These are phyloP conservation scores for Luperina nickerlii DNA, from an alignment of 2,888 invertebrate species.

Conservation along the genomic window DNA sequence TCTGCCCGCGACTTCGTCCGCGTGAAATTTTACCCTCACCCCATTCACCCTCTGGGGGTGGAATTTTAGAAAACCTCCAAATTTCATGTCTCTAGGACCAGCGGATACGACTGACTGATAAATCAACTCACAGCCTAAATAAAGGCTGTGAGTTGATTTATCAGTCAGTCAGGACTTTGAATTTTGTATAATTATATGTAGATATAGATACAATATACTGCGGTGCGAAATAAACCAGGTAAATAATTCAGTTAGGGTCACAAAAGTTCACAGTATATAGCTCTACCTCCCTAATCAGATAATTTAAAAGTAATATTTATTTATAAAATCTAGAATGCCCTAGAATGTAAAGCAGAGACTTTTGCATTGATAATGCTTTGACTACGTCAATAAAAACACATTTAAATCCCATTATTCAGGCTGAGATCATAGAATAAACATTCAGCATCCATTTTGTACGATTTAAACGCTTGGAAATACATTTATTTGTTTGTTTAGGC, in stretches of 20 bases:
- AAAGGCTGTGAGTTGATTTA: too few species aligned
- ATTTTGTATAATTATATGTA: too few species aligned
- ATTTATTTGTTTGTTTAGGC: conserved; percentile 55
- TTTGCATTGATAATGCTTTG: conserved; percentile 27
- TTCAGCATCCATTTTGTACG: conserved; percentile 23
- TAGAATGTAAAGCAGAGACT: conserved; percentile 22
- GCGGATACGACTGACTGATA: too few species aligned
- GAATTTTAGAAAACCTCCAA: too few species aligned
- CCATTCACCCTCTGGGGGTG: too few species aligned
- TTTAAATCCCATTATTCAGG: conserved; percentile 41
- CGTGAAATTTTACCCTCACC: too few species aligned
- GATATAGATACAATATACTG: background rate
- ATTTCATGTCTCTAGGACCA: too few species aligned
- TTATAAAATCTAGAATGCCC: conserved; percentile 25
- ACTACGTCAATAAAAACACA: conserved; percentile 27
- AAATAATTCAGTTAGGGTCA: background rate
- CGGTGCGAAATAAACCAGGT: background rate
- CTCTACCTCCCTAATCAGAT: background rate
- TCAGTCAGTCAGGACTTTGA: too few species aligned
- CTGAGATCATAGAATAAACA: conserved; percentile 42
- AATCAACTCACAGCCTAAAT: too few species aligned
- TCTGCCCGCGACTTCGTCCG: too few species aligned
- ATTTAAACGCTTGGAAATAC: conserved; percentile 34
- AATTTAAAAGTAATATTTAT: conserved; percentile 15
- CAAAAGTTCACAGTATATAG: background rate